Evolutionary conservation across 2,888 invertebrate species (phyloP), one percentile per base, ranked within the genome.

Genomic region (Agrochola lota): DNA sequence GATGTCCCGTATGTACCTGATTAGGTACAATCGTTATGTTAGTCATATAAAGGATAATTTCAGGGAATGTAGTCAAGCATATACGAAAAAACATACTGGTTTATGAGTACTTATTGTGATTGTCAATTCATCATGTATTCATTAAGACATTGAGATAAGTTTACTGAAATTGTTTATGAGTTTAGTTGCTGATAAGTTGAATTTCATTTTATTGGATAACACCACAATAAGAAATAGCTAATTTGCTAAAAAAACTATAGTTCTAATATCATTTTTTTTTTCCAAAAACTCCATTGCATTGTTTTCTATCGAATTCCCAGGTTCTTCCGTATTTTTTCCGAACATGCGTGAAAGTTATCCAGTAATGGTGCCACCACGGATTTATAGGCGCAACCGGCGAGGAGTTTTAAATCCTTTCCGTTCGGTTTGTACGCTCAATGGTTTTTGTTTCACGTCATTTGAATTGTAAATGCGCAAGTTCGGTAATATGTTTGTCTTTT

Each of bases 371-470:
- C 79, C 77, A 71, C 80, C 87, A 84, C 80, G 88, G 91, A 94
- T 94, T 93, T 94, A 93, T 93, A 89, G 92, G 84, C 89, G 90
- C 86, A 87, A 89, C 91, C 90, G 83, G 88, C 84, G 85, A 89
- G 85, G 92, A 91, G 91, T 91, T 92, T 89, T 87, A 89, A 91
- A 91, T 92, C 92, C 90, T 90, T 93, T 77, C 80, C 79, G 70
- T 83, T 90, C 71, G 84, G 79, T 79, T 86, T 83, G 80, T 82
- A 80, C 82, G 78, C 78, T 83, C 88, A 85, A 86, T 88, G 89
- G 89, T 90, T 91, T 91, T 91, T 92, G 89, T 89, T 88, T 89
- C 82, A 78, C 81, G 84, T 87, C 83, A 90, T 91, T 91, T 91
- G 91, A 91, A 90, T 92, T 91, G 90, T 89, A 90, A 90, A 92